Evolutionary conservation across 2,888 invertebrate genomes (phyloP), one percentile per base, ranked within the genome.

Genomic region (Ectobius pallidus): DNA sequence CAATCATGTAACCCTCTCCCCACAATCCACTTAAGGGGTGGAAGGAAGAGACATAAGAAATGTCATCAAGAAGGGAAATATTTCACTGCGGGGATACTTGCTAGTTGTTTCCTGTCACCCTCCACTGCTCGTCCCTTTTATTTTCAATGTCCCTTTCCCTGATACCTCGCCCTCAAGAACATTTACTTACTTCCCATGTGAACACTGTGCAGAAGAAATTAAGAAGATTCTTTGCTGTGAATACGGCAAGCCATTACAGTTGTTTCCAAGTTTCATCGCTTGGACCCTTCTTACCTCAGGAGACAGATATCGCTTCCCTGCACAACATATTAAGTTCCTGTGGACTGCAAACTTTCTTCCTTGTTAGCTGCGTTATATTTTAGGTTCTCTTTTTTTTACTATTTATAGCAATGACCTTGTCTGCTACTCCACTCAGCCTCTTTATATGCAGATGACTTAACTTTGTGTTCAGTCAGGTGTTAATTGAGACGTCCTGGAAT

Each of bases 171-270:
- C 16, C 46, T 9, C 52, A 25, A 25, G 52, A 52, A 52, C 22
- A 52, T 52, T 52, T 52, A 52, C 52, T 25, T 7, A 52, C 22
- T 52, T 52, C 52, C 52, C 52, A 52, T 52, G 52, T 7, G 52
- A 14, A 52, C 22, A 25, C 52, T 6, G 22, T 52, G 7, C 52
- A 52, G 25, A 52, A 52, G 52, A 22, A 52, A 52, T 52, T 22
- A 52, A n/a, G 2, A 20, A 11, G 11, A n/a, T 46, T 7, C 20
- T n/a, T n/a, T n/a, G n/a, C n/a, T n/a, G 18, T 25, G 52, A 1
- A 52, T 22, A 11, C 14, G 11, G 22, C 52, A 1, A 9, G 2
- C 6, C 25, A 25, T 52, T 52, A 22, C 52, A 52, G 52, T 52
- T n/a, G n/a, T n/a, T n/a, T n/a, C n/a, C n/a, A n/a, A n/a, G n/a